These are phyloP conservation scores for Poecilus cupreus DNA, from an alignment of 2,888 invertebrate species.

Conservation along the genomic window DNA sequence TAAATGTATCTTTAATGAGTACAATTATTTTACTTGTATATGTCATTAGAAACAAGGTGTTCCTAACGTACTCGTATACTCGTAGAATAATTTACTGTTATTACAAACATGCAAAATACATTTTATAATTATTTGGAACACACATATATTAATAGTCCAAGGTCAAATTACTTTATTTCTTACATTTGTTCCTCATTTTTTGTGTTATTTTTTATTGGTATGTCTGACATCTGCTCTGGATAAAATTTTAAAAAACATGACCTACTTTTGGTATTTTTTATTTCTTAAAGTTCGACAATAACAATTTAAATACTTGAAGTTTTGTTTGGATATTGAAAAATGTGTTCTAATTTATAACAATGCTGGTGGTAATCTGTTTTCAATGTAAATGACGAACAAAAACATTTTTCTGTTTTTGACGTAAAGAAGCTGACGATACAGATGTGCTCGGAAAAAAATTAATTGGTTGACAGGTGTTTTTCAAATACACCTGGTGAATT, in stretches of 20 bases:
- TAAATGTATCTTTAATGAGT: neutral
- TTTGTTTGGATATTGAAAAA: neutral
- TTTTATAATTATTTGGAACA: constrained; percentile 26
- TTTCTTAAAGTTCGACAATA: neutral
- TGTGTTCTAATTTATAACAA: neutral
- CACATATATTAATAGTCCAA: constrained; percentile 13
- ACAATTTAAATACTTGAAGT: neutral
- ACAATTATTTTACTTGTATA: neutral
- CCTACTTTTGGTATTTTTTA: constrained; percentile 1
- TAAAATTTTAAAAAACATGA: constrained; percentile 25
- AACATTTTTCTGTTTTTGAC: constrained; percentile 5
- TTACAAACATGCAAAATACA: constrained; percentile 2
- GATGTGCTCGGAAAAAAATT: constrained; percentile 20
- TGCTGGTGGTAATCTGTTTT: neutral
- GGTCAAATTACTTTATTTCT: constrained; percentile 22
- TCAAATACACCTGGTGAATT: constrained; percentile 10
- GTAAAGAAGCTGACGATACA: constrained; percentile 6
- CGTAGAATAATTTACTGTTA: constrained; percentile 13
- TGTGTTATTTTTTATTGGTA: constrained; percentile 24
- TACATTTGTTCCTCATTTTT: constrained; percentile 40
- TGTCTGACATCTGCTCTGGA: constrained; percentile 30
- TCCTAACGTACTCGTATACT: neutral
- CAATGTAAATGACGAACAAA: neutral
- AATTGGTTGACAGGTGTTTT: constrained; percentile 24
- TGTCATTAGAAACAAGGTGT: neutral